These are phyloP conservation scores for Bufotes viridis DNA, from an alignment of 2,797 vertebrate species.

Conservation along the genomic window DNA sequence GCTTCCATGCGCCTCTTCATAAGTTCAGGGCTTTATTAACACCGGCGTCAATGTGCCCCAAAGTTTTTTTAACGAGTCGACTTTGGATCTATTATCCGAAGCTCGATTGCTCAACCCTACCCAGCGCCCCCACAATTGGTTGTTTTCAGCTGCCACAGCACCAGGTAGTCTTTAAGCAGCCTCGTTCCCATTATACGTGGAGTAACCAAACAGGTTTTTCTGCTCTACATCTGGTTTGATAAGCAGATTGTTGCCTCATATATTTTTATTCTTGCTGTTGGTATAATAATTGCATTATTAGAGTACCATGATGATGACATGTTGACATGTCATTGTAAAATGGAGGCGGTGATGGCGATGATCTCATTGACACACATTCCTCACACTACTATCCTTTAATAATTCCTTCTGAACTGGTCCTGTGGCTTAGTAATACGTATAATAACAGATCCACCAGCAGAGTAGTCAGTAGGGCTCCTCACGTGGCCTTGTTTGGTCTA, in stretches of 20 bases:
- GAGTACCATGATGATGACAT: background rate
- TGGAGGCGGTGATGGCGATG: background rate
- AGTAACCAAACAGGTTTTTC: conserved; percentile 33
- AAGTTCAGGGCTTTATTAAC: too few relatives aligned
- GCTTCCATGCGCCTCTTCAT: too few relatives aligned
- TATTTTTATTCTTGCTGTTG: background rate
- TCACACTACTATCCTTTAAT: background rate
- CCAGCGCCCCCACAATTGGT: too few relatives aligned
- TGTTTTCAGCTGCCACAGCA: too few relatives aligned
- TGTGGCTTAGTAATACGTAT: background rate
- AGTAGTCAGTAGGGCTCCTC: background rate
- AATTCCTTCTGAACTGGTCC: background rate
- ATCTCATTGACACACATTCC: background rate
- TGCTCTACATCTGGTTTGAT: background rate
- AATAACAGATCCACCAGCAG: background rate
- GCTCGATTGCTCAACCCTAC: too few relatives aligned
- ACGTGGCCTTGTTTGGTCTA: too few relatives aligned
- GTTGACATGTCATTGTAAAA: background rate
- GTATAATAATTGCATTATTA: background rate
- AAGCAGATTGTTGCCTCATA: background rate
- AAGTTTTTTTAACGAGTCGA: too few relatives aligned
- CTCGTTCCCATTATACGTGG: background rate
- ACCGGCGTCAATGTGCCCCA: too few relatives aligned
- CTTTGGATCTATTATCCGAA: too few relatives aligned
- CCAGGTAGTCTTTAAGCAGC: background rate